These are phyloP conservation scores for Selenia dentaria DNA, from an alignment of 2,888 invertebrate genomes.

Conservation along the genomic window DNA sequence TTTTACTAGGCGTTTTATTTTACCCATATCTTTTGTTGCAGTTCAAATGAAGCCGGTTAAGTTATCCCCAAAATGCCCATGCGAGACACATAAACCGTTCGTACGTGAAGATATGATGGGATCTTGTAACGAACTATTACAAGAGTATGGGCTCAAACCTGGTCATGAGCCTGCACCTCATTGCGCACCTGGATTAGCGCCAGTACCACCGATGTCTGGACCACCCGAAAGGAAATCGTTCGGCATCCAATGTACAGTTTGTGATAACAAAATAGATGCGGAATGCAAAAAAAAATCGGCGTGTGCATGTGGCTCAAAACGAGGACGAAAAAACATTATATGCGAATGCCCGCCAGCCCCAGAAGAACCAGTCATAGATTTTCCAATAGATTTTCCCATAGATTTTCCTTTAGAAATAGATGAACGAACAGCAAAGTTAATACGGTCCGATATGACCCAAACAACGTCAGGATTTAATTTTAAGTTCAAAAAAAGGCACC, in stretches of 20 bases:
- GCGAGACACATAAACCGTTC: background rate
- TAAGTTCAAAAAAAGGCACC: conserved; percentile 30
- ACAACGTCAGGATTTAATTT: conserved; percentile 56
- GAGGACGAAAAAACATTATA: background rate
- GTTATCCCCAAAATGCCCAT: background rate
- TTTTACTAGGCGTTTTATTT: too few relatives aligned
- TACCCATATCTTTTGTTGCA: too few relatives aligned
- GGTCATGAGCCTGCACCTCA: background rate
- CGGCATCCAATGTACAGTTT: conserved; percentile 2
- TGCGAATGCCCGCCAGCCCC: conserved; percentile 25
- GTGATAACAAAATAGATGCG: conserved; percentile 7
- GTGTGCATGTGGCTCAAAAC: background rate
- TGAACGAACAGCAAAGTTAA: conserved; percentile 34
- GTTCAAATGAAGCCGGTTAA: background rate
- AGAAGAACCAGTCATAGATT: conserved; percentile 8
- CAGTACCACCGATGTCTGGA: background rate
- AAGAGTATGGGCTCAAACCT: background rate
- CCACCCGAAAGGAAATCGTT: background rate
- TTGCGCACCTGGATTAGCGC: background rate
- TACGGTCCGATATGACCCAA: conserved; percentile 51
- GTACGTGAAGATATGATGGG: background rate
- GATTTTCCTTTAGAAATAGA: conserved; percentile 9
- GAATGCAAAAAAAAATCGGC: background rate
- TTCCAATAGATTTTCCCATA: background rate
- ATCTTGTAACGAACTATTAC: background rate